Percentiles rank a stretch among this genome's conserved stretches.
Conservation (phyloP, 2,113 vertebrate genomes). For the Phrynosoma platyrhinos region DNA sequence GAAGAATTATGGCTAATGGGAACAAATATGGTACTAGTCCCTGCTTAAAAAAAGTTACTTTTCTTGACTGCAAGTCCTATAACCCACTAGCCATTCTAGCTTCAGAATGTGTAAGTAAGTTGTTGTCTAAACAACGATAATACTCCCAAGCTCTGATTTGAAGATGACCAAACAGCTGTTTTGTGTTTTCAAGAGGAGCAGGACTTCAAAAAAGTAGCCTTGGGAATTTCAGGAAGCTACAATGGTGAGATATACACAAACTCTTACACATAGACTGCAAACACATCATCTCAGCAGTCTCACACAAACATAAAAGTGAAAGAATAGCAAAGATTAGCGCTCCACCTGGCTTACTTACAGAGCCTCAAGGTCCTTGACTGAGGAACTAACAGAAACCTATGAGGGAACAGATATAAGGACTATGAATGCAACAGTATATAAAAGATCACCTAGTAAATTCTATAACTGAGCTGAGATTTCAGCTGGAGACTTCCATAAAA, state of each 20-base stretch:
- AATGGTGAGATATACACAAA: neutral
- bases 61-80: no score
- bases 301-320: neutral
- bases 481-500: neutral
- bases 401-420: conserved; percentile 49
- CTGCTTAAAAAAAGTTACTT: no score
- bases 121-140: no score
- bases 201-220: neutral
- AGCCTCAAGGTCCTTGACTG: conserved; percentile 73
- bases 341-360: conserved; percentile 73
- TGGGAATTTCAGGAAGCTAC: neutral
- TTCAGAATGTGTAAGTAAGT: neutral
- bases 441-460: neutral
- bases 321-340: neutral
- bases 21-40: no score
- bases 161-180: neutral
- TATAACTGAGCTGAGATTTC: neutral
- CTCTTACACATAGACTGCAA: neutral
- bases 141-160: no score
- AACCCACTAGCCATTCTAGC: neutral
- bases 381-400: conserved; percentile 70
- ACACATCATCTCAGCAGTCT: neutral
- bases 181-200: neutral
- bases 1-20: no score
- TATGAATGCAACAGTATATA: neutral